Evolutionary conservation across 2,113 vertebrate genomes (phyloP), one percentile per base, ranked within the genome.

Genomic region (Bostrychus sinensis): DNA sequence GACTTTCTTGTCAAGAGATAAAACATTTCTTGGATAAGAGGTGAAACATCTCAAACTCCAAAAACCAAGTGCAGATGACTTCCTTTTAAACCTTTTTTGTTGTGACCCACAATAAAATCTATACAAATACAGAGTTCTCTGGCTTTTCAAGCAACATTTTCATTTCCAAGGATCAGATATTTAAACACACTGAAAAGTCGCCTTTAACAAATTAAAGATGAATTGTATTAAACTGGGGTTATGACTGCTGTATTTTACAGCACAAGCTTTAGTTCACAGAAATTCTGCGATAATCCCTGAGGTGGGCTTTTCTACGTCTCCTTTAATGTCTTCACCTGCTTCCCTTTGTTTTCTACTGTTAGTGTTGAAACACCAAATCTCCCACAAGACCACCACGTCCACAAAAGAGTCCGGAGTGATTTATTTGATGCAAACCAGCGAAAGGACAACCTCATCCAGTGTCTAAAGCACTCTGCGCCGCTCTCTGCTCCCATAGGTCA

Each of bases 381-480:
- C 41, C 55, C 56, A 55, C 23, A 66, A 69, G 50, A 54, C 23
- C 56, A 66, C 42, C 53, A 57, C 70, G 65, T 62, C 39, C 7
- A 20, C 10, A n/a, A 17, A 45, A 45, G 10, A 28, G 11, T 56
- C 46, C 19, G 48, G 45, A 72, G 23, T 70, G 64, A 77, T 64
- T 69, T 13, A 68, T 69, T 57, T 59, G n/a, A 59, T 63, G n/a
- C 65, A 74, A 70, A 67, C 51, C 48, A 56, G 37, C 54, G 48
- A 50, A 45, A 19, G 66, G 58, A 72, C 66, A 65, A 60, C 62
- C 23, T 25, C 16, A 34, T 38, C 51, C 20, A 42, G 5, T 14
- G 1, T 37, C 13, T 61, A 43, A 70, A 28, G 53, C n/a, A 9
- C 61, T 65, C 62, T 48, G 43, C 39, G 26, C 75, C 38, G 19